These are phyloP conservation scores for Drosophila kepulauana DNA, from an alignment of 1,140 invertebrate genomes.

Conservation along the genomic window DNA sequence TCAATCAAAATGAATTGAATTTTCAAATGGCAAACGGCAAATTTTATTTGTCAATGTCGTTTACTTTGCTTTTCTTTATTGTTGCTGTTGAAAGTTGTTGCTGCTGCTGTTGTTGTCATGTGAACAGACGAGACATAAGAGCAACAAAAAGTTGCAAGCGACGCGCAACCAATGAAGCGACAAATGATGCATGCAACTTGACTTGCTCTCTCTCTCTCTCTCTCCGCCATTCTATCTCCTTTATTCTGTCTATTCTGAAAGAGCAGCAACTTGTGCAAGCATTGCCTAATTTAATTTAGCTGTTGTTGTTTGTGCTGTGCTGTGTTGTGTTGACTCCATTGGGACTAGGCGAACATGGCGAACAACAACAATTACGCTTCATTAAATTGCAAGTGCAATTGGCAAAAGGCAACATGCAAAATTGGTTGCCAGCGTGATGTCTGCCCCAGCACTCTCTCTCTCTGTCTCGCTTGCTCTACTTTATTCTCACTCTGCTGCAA, in stretches of 20 bases:
- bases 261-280: constrained; percentile 33
- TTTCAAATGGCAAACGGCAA: constrained; percentile 51
- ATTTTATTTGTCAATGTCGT: constrained; percentile 44
- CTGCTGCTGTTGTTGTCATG: constrained; percentile 36
- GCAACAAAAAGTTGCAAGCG: constrained; percentile 25
- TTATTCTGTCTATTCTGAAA: not conserved
- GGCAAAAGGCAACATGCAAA: constrained; percentile 61
- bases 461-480: not conserved
- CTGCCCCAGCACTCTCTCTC: not conserved
- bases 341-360: constrained; percentile 37
- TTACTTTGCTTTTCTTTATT: constrained; percentile 21
- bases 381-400: constrained; percentile 78
- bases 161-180: constrained; percentile 43
- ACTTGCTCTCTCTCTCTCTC: not conserved
- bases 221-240: no score
- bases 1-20: constrained; percentile 57
- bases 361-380: constrained; percentile 76
- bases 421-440: constrained; percentile 47
- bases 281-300: constrained; percentile 63
- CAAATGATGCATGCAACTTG: constrained; percentile 52
- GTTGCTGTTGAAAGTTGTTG: constrained; percentile 7
- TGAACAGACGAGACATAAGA: constrained; percentile 42
- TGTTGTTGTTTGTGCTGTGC: constrained; percentile 25
- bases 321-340: constrained; percentile 17
- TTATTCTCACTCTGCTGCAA: constrained; percentile 34